Evolutionary conservation across 2,113 vertebrate species (phyloP), one percentile per base, ranked within the genome.

Genomic region (Lanius ludovicianus): DNA sequence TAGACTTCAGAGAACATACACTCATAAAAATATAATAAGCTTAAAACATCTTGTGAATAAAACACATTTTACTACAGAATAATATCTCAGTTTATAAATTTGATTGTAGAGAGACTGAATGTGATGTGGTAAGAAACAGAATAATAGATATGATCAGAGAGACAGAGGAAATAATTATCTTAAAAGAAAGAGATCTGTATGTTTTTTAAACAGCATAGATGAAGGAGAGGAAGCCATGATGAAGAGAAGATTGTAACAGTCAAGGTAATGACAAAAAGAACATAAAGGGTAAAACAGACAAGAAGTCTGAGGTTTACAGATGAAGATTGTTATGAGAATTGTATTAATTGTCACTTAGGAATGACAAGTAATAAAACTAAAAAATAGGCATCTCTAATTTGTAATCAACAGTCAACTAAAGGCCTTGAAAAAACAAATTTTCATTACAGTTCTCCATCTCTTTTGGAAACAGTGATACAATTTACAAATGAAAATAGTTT

Each of bases 1-100:
- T 41, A 57, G 76, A 94, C 69, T 87, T 60, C 68, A 84, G 94
- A 87, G 60, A 95, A 92, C 70, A 96, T 68, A 90, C 24, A 96
- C 49, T 87, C 80, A 84, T 42, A 57, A 95, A 89, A 95, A 89
- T 56, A 83, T 44, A 82, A 78, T 44, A 73, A 89, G 79, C 44
- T 92, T 92, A 75, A 90, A 95, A 64, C 60, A 60, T 56, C 50
- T 78, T 73, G 63, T 75, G 77, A 90, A 94, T 92, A 93, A 92
- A 89, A 57, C 42, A 84, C 25, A 39, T 31, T 93, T 93, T 64
- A 88, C 63, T 57, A 52, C 30, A 76, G 31, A 35, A 70, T 33
- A 83, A 41, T 55, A 85, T 46, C 53, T 94, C 4, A 1, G 70
- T 81, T 87, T 92, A 79, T 56, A 88, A 90, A 71, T 55, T 63